Conservation (phyloP, 1,140 invertebrate species). For the Cylas formicarius region DNA sequence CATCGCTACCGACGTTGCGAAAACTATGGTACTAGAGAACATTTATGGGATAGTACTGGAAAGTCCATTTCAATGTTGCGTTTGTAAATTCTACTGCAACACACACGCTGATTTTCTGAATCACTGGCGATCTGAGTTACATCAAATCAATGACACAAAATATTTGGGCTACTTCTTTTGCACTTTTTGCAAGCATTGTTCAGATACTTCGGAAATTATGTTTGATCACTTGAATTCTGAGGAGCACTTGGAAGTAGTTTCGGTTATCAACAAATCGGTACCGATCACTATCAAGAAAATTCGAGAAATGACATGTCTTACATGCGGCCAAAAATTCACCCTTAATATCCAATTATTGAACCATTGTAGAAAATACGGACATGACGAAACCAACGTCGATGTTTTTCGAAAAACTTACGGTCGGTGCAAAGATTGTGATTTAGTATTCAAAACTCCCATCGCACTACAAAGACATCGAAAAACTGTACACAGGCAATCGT, state of each 20-base stretch:
- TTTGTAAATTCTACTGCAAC: slow-evolving; percentile 80
- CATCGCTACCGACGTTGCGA: slow-evolving; percentile 46
- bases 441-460: slow-evolving; percentile 51
- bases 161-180: slow-evolving; percentile 60
- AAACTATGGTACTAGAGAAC: slow-evolving; percentile 62
- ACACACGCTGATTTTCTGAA: slow-evolving; percentile 60
- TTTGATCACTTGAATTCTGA: slow-evolving; percentile 58
- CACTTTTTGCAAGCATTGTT: slow-evolving; percentile 66
- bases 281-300: slow-evolving; percentile 70
- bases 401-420: slow-evolving; percentile 15
- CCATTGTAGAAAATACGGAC: slow-evolving; percentile 52
- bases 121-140: slow-evolving; percentile 65
- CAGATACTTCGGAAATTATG: slow-evolving; percentile 58
- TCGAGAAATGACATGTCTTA: slow-evolving; percentile 52
- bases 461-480: slow-evolving; percentile 60
- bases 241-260: slow-evolving; percentile 62
- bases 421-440: slow-evolving; percentile 50
- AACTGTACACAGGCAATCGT: slow-evolving; percentile 47
- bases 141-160: slow-evolving; percentile 43
- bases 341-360: slow-evolving; percentile 63
- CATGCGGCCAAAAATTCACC: slow-evolving; percentile 55
- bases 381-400: slow-evolving; percentile 31
- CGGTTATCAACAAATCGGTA: slow-evolving; percentile 68
- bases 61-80: slow-evolving; percentile 73
- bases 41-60: slow-evolving; percentile 68